phyloP scores from a whole-genome alignment of 2,797 vertebrate genomes.

The Taeniopygia guttata region DNA sequence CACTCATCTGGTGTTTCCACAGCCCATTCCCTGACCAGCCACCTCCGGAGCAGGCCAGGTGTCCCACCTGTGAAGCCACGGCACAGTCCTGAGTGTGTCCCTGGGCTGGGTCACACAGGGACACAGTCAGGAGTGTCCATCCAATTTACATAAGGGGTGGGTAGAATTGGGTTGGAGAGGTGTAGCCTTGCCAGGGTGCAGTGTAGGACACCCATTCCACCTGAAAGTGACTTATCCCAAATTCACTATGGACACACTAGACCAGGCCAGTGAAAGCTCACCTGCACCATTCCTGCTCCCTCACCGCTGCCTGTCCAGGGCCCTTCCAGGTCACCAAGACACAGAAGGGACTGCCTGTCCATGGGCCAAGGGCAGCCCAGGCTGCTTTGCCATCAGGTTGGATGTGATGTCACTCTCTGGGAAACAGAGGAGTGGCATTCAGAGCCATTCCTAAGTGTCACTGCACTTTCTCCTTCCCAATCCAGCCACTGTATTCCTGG shows the following conservation, averaged over 20 bases:
- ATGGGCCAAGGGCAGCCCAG: background rate
- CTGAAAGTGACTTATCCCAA: background rate
- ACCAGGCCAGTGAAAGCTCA: background rate
- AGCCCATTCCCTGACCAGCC: background rate
- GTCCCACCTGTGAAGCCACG: background rate
- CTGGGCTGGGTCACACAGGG: background rate
- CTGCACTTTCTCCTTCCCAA: background rate
- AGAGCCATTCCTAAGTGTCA: background rate
- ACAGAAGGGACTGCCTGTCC: background rate
- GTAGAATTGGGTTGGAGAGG: background rate
- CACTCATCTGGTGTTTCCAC: background rate
- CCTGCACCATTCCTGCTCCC: background rate
- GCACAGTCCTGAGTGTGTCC: rapidly evolving
- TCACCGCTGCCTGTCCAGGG: background rate
- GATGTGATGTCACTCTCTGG: background rate
- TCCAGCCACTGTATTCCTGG: constrained; percentile 91
- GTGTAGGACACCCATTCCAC: background rate
- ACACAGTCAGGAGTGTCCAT: rapidly evolving
- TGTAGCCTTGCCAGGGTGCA: background rate
- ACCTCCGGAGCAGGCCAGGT: rapidly evolving
- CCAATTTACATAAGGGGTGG: no score
- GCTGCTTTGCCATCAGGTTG: background rate
- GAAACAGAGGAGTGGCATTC: background rate
- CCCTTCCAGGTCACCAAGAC: rapidly evolving
- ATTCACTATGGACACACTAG: background rate